phyloP scores from a whole-genome alignment of 2,797 vertebrate genomes.

The Syngnathus rostellatus region DNA sequence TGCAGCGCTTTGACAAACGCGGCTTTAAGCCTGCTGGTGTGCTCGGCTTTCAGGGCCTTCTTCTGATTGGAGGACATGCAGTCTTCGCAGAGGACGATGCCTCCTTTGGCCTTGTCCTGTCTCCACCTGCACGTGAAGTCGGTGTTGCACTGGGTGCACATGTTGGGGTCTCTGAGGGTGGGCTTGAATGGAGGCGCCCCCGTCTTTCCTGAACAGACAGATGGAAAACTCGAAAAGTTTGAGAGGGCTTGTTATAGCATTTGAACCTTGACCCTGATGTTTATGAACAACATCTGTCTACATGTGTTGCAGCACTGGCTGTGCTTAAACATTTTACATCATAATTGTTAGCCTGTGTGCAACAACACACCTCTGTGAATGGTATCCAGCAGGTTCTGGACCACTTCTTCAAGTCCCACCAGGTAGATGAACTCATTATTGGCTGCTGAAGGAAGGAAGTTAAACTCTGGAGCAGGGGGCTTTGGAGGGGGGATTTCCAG shows the following conservation, averaged over 20 bases:
- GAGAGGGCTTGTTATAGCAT: neutral
- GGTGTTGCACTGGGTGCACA: constrained; percentile 89
- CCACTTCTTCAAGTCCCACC: constrained; percentile 92
- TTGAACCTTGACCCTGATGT: neutral
- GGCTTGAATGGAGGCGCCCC: constrained; percentile 49
- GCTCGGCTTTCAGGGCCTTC: constrained; percentile 88
- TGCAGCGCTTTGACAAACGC: constrained; percentile 94
- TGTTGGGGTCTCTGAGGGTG: constrained; percentile 73
- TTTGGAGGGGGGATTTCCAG: constrained; percentile 95
- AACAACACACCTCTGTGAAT: constrained; percentile 75
- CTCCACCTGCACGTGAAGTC: constrained; percentile 98
- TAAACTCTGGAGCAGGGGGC: constrained; percentile 83
- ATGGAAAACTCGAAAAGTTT: constrained; percentile 8
- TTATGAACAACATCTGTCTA: neutral
- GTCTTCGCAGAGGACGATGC: constrained; percentile 84
- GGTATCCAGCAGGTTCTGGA: constrained; percentile 87
- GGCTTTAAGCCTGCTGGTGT: constrained; percentile 89
- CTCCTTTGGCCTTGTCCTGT: constrained; percentile 77
- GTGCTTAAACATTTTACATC: neutral
- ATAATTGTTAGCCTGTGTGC: too few relatives aligned
- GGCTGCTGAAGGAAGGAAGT: constrained; percentile 90
- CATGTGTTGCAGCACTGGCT: neutral
- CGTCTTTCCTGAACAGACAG: constrained; percentile 68
- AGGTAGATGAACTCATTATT: constrained; percentile 98
- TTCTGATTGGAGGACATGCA: constrained; percentile 96